Percentiles rank a stretch among this genome's conserved stretches.
Conservation (phyloP, 2,113 vertebrate genomes). For the Thamnaconus septentrionalis region DNA sequence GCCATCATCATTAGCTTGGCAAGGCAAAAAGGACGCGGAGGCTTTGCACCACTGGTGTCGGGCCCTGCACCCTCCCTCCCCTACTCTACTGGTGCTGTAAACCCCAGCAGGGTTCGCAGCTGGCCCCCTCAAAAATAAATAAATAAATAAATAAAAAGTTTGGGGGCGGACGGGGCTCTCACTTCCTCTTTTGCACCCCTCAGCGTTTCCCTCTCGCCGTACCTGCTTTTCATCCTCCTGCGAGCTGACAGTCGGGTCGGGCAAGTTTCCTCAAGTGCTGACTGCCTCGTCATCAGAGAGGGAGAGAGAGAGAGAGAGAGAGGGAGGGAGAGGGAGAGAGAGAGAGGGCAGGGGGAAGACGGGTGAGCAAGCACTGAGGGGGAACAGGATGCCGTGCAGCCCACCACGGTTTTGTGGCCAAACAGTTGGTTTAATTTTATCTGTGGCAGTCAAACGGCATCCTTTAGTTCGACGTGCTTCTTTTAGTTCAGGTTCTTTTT, state of each 20-base stretch:
- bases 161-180: too few relatives aligned
- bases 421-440: too few relatives aligned
- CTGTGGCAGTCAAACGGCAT: too few relatives aligned
- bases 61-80: not conserved
- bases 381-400: too few relatives aligned
- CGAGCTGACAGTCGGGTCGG: constrained; percentile 41
- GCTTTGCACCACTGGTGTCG: constrained; percentile 48
- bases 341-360: too few relatives aligned
- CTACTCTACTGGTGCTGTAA: too few relatives aligned
- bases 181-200: constrained; percentile 45
- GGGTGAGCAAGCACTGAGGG: too few relatives aligned
- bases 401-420: too few relatives aligned
- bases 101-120: too few relatives aligned
- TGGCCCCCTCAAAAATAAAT: too few relatives aligned
- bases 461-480: too few relatives aligned
- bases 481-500: too few relatives aligned
- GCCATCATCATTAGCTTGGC: constrained; percentile 49
- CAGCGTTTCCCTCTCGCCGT: constrained; percentile 47
- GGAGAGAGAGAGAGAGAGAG: not conserved
- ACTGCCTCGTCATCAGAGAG: constrained; percentile 28
- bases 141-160: not conserved
- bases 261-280: constrained; percentile 10
- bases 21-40: constrained; percentile 56
- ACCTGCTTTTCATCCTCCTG: constrained; percentile 19
- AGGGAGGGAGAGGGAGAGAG: not conserved